A percentile compares a stretch with the other conserved stretches of the same genome.
Evolutionary conservation across 2,797 vertebrate genomes (phyloP).

Genomic region (Corythornis leucogaster): DNA sequence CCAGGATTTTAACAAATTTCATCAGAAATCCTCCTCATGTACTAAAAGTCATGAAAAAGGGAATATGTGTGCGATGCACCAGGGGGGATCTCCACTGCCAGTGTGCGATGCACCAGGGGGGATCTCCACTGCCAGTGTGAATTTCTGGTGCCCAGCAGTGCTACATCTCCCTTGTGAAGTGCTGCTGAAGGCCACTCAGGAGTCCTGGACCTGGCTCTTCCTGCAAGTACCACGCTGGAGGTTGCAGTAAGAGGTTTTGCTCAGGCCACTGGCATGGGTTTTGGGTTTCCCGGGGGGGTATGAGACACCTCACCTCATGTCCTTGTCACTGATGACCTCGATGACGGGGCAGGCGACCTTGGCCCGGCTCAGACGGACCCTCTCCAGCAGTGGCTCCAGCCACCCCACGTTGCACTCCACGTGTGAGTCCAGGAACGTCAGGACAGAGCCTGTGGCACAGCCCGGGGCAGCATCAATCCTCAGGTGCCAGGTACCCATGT

Average conservation of each 20-base stretch:
- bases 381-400: constrained; percentile 95
- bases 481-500: fast-evolving
- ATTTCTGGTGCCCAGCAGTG: fast-evolving
- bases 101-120: fast-evolving
- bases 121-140: fast-evolving
- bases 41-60: neutral
- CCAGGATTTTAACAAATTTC: neutral
- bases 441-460: constrained; percentile 83
- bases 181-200: neutral
- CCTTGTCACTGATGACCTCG: constrained; percentile 95
- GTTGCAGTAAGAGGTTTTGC: neutral
- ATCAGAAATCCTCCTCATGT: constrained; percentile 1
- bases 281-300: neutral
- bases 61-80: neutral
- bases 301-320: constrained; percentile 88
- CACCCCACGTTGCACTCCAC: constrained; percentile 97
- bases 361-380: constrained; percentile 84
- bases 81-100: fast-evolving
- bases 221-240: fast-evolving
- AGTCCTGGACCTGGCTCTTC: fast-evolving
- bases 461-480: neutral
- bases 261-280: fast-evolving
- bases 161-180: fast-evolving
- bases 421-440: constrained; percentile 97
- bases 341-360: constrained; percentile 97